These are phyloP conservation scores for Palaemon carinicauda DNA, from an alignment of 1,140 invertebrate species.

Conservation along the genomic window DNA sequence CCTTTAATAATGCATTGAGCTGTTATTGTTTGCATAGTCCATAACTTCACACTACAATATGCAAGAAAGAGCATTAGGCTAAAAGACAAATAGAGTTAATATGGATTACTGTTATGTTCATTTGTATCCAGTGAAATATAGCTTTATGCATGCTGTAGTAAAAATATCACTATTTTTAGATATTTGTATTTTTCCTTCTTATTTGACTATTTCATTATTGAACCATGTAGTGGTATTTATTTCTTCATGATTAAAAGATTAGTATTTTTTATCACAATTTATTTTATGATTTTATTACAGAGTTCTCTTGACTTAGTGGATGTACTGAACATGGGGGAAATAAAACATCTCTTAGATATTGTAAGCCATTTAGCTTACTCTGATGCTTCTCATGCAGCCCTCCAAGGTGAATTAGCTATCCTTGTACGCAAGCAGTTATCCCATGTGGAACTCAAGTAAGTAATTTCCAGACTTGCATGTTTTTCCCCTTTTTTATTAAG, in stretches of 20 bases:
- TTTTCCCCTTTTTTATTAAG: too few species aligned
- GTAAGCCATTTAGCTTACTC: conserved; percentile 49
- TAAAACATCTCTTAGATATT: conserved; percentile 53
- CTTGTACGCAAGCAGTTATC: conserved; percentile 55
- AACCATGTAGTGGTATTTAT: background rate
- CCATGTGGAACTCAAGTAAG: conserved; percentile 37
- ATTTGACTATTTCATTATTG: background rate
- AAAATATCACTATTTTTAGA: too few species aligned
- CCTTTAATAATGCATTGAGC: too few species aligned
- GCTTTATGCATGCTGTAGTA: too few species aligned
- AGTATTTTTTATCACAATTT: background rate
- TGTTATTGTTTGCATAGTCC: too few species aligned
- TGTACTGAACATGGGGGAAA: conserved; percentile 43
- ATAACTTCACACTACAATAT: too few species aligned
- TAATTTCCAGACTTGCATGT: background rate
- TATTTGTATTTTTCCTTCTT: background rate
- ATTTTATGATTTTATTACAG: background rate
- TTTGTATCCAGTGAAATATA: too few species aligned
- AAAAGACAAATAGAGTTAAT: too few species aligned
- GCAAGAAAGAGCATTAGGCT: too few species aligned
- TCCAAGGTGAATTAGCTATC: conserved; percentile 58
- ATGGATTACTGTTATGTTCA: too few species aligned
- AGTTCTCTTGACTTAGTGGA: conserved; percentile 52
- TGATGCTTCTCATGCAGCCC: conserved; percentile 17
- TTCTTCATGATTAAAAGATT: background rate